Conservation (phyloP, 2,888 invertebrate genomes). For the Macrostomum cliftonense region DNA sequence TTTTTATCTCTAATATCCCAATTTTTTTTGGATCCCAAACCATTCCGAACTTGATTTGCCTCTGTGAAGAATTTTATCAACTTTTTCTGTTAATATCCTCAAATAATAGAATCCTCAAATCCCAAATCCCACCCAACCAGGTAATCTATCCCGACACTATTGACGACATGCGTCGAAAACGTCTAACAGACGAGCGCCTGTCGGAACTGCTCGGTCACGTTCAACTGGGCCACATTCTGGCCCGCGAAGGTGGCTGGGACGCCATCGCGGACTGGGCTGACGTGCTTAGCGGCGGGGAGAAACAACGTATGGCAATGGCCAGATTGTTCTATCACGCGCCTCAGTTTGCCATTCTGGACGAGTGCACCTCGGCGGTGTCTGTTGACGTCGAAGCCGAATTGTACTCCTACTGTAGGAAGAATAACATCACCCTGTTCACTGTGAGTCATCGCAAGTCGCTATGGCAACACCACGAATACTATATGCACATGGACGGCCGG, state of each 20-base stretch:
- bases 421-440: slow-evolving; percentile 73
- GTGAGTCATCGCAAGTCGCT: slow-evolving; percentile 87
- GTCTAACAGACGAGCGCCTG: slow-evolving; percentile 59
- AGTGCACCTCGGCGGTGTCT: slow-evolving; percentile 93
- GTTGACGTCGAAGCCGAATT: slow-evolving; percentile 93
- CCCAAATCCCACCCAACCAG: slow-evolving; percentile 56
- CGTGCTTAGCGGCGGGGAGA: slow-evolving; percentile 88
- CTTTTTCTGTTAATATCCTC: too few species aligned
- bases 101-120: too few species aligned
- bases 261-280: slow-evolving; percentile 92
- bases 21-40: too few species aligned
- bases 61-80: too few species aligned
- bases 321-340: slow-evolving; percentile 87
- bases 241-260: slow-evolving; percentile 69
- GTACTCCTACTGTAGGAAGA: slow-evolving; percentile 77
- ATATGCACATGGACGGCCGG: slow-evolving; percentile 81
- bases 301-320: slow-evolving; percentile 94
- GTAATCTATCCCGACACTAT: slow-evolving; percentile 80
- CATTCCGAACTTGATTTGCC: too few species aligned
- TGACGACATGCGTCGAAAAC: slow-evolving; percentile 54
- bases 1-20: too few species aligned
- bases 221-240: slow-evolving; percentile 61
- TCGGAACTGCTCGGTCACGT: slow-evolving; percentile 55
- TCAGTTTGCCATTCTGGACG: slow-evolving; percentile 93
- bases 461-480: slow-evolving; percentile 94